Conservation (phyloP, 2,797 vertebrate species). For the Capromys pilorides region DNA sequence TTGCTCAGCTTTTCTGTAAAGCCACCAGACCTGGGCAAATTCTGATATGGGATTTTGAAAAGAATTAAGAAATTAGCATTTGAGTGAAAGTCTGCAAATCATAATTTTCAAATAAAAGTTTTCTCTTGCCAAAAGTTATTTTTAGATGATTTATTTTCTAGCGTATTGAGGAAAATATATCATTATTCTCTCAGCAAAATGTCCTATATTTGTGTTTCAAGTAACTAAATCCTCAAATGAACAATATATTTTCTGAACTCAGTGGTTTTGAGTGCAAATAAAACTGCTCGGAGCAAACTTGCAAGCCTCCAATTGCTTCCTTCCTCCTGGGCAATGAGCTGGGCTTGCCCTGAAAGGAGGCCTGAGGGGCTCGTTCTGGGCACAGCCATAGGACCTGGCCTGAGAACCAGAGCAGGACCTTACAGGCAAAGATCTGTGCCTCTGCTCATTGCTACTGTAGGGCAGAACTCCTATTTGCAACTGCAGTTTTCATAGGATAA, state of each 20-base stretch:
- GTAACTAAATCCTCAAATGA: constrained; percentile 8
- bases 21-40: not conserved
- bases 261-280: constrained; percentile 17
- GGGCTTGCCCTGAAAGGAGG: not conserved
- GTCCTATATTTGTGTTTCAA: constrained; percentile 21
- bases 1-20: not conserved
- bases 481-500: constrained; percentile 21
- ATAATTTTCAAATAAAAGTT: constrained; percentile 58
- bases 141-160: constrained; percentile 32
- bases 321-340: not conserved
- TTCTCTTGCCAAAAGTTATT: not conserved
- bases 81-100: not conserved
- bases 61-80: constrained; percentile 47
- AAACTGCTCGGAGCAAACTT: constrained; percentile 43
- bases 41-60: not conserved
- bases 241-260: not conserved
- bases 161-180: not conserved
- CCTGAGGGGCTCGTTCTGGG: not conserved
- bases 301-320: not conserved
- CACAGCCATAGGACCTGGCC: not conserved
- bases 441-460: not conserved
- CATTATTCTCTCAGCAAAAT: not conserved
- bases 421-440: constrained; percentile 3
- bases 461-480: constrained; percentile 26
- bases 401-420: not conserved